Evolutionary conservation across 1,140 invertebrate genomes (phyloP), one percentile per base, ranked within the genome.

Genomic region (Dinothrombium tinctorium): DNA sequence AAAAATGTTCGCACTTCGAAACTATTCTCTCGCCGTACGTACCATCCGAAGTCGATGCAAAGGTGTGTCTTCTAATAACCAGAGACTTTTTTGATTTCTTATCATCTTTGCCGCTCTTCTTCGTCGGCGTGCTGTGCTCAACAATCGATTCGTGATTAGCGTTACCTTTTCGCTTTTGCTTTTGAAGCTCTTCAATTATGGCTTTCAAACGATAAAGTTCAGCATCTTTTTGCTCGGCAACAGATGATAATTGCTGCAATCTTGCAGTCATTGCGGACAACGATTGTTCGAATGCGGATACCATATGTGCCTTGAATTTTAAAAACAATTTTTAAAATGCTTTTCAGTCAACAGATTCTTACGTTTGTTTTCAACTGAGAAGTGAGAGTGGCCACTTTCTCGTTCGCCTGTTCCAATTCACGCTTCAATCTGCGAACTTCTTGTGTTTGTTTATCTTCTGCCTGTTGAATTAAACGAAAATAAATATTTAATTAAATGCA

Each of bases 191-290:
- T 15, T 36, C 33, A 47, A 95, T 90, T 1, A 83, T 90, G 51
- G 76, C 73, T 20, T 83, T 64, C 47, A 94, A 62, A 53, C 92
- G 84, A 43, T 73, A 73, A 44, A 94, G 61, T 59, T 95, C 89
- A 1, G 76, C 78, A 55, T 94, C 86, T 77, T 90, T 90, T 61
- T 80, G 76, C 59, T 95, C 86, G 33, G 87, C 75, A 9, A 80
- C 86, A 8, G 76, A 72, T 5, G 84, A 89, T 29, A 94, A 65
- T 50, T 84, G 74, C 55, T 95, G 86, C 15, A 96, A 64, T 44
- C 87, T 68, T 57, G 80, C 75, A n/a, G 86, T 92, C 87, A 96
- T 94, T 53, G 87, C 92, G 15, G 82, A 77, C 40, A 96, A 60
- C 46, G 81, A 89, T 61, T 94, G 84, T 56, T 96, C 87, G 61